These are phyloP conservation scores for Drosophila suboccidentalis DNA, from an alignment of 2,888 invertebrate species.

Conservation along the genomic window DNA sequence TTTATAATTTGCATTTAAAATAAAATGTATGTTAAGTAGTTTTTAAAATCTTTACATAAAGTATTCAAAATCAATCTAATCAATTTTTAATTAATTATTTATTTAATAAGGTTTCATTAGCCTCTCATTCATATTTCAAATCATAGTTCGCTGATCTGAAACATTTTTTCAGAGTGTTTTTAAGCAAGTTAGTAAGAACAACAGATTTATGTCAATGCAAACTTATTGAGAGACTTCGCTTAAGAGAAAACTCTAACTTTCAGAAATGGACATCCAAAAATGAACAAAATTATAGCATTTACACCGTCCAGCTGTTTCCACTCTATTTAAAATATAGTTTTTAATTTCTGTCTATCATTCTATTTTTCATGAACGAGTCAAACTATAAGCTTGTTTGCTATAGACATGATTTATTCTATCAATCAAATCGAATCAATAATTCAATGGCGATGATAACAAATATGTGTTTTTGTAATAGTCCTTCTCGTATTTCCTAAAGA, in stretches of 20 bases:
- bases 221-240: no score
- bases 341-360: no score
- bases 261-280: no score
- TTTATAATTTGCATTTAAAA: neutral
- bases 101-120: no score
- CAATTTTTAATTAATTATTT: no score
- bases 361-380: no score
- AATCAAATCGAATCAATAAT: neutral
- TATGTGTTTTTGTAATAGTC: neutral
- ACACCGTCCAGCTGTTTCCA: no score
- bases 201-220: no score
- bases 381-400: neutral
- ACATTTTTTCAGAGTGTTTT: neutral
- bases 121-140: no score
- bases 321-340: no score
- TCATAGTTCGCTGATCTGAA: neutral
- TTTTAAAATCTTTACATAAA: neutral
- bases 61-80: neutral
- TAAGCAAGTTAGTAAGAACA: neutral
- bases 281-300: no score
- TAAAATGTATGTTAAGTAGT: neutral
- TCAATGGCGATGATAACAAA: neutral
- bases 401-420: neutral
- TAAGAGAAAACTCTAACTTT: no score
- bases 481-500: conserved; percentile 17